Evolutionary conservation across 2,797 vertebrate species (phyloP).

Genomic region (Pygocentrus nattereri): DNA sequence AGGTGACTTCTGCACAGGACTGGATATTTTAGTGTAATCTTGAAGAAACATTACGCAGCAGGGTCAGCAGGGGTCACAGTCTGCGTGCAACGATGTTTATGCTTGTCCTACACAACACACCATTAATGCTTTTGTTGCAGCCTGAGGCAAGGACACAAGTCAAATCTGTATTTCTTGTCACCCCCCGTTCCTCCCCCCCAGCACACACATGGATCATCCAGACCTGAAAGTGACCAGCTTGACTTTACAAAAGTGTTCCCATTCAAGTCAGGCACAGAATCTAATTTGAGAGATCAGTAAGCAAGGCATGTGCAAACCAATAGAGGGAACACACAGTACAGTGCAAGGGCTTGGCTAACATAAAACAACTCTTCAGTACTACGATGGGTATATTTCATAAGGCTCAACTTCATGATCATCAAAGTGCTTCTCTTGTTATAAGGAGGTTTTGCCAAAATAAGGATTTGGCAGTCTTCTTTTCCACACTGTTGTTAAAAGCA

Average conservation of each 20-base stretch:
- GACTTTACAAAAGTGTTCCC: neutral
- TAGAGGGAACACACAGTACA: neutral
- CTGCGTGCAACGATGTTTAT: conserved; percentile 35
- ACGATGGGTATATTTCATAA: neutral
- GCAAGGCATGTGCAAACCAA: neutral
- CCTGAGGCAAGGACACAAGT: conserved; percentile 9
- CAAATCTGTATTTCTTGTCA: conserved; percentile 20
- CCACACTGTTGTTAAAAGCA: too few species aligned
- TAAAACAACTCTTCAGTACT: neutral
- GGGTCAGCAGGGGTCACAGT: conserved; percentile 20
- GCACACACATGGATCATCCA: neutral
- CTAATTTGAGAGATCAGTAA: conserved; percentile 5
- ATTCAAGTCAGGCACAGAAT: neutral
- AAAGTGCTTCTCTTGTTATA: too few species aligned
- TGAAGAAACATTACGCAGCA: conserved; percentile 30
- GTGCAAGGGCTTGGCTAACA: neutral
- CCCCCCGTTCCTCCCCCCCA: neutral
- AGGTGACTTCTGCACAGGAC: neutral
- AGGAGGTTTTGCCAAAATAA: too few species aligned
- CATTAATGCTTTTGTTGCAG: conserved; percentile 11
- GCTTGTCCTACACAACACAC: conserved; percentile 5
- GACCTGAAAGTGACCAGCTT: conserved; percentile 14
- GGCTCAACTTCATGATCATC: neutral
- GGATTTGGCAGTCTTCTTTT: too few species aligned
- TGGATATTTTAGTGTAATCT: conserved; percentile 2